Percentiles rank a stretch among this genome's conserved stretches.
These are phyloP conservation scores for Osmoderma eremita DNA, from an alignment of 2,888 invertebrate species.

Conservation along the genomic window DNA sequence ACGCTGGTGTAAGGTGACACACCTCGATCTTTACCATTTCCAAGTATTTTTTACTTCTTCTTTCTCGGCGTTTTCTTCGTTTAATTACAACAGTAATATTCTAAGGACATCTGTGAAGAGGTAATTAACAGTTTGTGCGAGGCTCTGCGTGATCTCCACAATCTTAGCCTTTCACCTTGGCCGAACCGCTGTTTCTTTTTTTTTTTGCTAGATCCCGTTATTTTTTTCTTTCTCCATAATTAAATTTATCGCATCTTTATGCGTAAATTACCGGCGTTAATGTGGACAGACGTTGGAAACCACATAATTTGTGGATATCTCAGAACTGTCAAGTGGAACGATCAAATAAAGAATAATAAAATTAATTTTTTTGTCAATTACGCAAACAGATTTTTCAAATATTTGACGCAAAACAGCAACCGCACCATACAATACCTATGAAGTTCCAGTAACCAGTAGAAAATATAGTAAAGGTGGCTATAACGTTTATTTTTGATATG, in stretches of 20 bases:
- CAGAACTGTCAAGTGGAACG: neutral
- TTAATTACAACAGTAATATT: slow-evolving; percentile 47
- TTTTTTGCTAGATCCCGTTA: slow-evolving; percentile 24
- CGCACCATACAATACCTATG: no score
- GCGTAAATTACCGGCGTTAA: slow-evolving; percentile 34
- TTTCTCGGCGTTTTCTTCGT: slow-evolving; percentile 40
- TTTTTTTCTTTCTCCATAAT: slow-evolving; percentile 35
- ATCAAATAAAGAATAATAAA: neutral
- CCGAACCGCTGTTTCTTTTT: slow-evolving; percentile 32
- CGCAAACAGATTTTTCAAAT: no score
- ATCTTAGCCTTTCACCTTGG: slow-evolving; percentile 47
- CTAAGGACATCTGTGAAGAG: slow-evolving; percentile 45
- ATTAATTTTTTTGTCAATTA: neutral
- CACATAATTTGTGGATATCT: slow-evolving; percentile 1
- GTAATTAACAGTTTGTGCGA: slow-evolving; percentile 46
- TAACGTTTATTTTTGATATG: neutral
- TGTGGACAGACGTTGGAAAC: slow-evolving; percentile 13
- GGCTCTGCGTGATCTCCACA: slow-evolving; percentile 45
- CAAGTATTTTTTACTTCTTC: slow-evolving; percentile 38
- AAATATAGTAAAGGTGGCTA: no score
- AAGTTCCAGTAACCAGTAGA: no score
- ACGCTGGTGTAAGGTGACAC: slow-evolving; percentile 31
- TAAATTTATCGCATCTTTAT: slow-evolving; percentile 34
- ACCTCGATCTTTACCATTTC: slow-evolving; percentile 37
- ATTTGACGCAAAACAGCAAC: no score